Conservation (phyloP, 2,797 vertebrate genomes). For the Tinamus major region DNA sequence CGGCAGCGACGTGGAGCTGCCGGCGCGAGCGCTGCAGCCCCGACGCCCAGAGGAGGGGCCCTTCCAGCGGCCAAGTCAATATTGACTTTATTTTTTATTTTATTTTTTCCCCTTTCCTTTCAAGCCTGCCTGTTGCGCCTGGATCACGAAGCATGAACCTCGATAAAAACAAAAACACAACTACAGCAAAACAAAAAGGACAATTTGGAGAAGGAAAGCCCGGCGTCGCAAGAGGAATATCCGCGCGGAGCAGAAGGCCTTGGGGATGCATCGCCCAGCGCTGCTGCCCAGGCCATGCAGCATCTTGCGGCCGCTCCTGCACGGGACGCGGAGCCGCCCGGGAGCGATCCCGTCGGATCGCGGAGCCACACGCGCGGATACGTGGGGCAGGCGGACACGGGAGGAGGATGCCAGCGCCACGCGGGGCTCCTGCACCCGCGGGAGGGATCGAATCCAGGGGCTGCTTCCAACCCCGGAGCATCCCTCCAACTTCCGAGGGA, state of each 20-base stretch:
- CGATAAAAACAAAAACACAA: no score
- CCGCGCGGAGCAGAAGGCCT: accelerated
- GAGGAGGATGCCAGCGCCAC: no score
- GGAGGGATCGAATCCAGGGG: slow-evolving; percentile 16
- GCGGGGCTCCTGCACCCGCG: neutral
- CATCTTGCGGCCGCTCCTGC: no score
- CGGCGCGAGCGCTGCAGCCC: no score
- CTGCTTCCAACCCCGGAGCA: neutral
- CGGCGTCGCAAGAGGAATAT: neutral
- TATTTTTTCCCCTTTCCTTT: neutral
- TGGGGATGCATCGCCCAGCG: no score
- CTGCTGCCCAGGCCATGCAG: no score
- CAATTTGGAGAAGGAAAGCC: neutral
- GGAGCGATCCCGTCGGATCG: no score
- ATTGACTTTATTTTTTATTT: slow-evolving; percentile 35
- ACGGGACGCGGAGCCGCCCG: no score
- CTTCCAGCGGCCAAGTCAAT: slow-evolving; percentile 23
- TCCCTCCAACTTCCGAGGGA: slow-evolving; percentile 10
- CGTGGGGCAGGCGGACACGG: no score
- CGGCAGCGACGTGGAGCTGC: no score
- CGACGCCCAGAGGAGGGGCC: neutral
- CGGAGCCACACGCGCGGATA: neutral
- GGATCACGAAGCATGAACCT: neutral
- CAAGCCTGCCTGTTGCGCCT: neutral
- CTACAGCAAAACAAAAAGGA: no score